Evolutionary conservation across 2,113 vertebrate species (phyloP).

Genomic region (Oryzias curvinotus): DNA sequence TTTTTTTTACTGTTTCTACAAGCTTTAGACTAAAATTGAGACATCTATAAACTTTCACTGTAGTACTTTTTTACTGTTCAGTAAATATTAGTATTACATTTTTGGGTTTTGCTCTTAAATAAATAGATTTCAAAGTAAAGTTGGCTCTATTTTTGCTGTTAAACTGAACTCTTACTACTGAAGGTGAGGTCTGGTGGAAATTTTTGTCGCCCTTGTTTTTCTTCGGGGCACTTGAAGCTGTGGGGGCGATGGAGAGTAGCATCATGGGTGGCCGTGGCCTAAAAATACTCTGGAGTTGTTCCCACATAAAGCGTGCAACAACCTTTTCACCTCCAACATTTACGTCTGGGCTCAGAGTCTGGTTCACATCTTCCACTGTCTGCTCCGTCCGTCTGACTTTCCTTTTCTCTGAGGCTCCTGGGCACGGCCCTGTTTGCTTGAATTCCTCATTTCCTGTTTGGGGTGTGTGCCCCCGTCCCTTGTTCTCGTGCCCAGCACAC

Average conservation of each 20-base stretch:
- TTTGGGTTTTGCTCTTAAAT: too few species aligned
- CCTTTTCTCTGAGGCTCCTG: slow-evolving; percentile 44
- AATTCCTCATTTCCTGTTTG: slow-evolving; percentile 81
- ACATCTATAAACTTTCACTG: too few species aligned
- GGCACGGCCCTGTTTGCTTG: slow-evolving; percentile 60
- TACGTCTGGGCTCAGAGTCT: slow-evolving; percentile 44
- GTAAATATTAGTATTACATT: too few species aligned
- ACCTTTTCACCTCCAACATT: slow-evolving; percentile 36
- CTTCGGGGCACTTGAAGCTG: slow-evolving; percentile 31
- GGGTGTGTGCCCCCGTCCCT: slow-evolving; percentile 73
- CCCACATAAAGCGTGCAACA: slow-evolving; percentile 13
- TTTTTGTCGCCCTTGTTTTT: background rate
- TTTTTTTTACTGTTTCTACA: too few species aligned
- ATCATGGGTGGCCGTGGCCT: slow-evolving; percentile 38
- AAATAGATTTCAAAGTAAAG: too few species aligned
- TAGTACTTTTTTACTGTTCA: too few species aligned
- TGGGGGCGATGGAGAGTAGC: slow-evolving; percentile 7
- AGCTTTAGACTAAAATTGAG: too few species aligned
- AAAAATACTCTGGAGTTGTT: slow-evolving; percentile 36
- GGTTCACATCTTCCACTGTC: slow-evolving; percentile 45
- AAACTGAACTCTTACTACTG: too few species aligned
- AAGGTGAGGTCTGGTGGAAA: background rate
- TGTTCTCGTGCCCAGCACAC: slow-evolving; percentile 74
- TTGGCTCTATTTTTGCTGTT: too few species aligned
- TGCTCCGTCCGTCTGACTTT: slow-evolving; percentile 26